phyloP scores from a whole-genome alignment of 2,113 vertebrate genomes.

The Hippopotamus amphibius region DNA sequence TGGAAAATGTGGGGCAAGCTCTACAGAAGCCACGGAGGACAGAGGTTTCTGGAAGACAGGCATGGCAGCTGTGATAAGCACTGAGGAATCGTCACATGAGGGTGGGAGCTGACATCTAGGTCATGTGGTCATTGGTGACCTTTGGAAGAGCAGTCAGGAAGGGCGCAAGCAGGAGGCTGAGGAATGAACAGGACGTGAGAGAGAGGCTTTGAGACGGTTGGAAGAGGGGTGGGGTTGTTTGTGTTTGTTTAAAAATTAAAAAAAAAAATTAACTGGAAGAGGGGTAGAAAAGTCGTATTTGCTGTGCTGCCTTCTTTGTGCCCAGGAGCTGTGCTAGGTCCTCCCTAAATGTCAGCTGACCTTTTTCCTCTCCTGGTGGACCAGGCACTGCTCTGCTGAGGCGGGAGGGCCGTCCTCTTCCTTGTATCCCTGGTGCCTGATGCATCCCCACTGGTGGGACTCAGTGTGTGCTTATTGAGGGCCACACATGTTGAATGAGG shows the following conservation, averaged over 20 bases:
- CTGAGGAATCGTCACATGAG: fast-evolving
- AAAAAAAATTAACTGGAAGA: not conserved
- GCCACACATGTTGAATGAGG: fast-evolving
- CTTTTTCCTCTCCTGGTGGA: not conserved
- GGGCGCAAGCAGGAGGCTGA: not conserved
- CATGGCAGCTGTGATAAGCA: fast-evolving
- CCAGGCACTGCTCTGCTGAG: not conserved
- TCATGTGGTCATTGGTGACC: not conserved
- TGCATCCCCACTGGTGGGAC: not conserved
- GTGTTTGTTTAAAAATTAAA: not conserved
- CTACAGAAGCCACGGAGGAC: not conserved
- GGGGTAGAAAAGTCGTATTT: not conserved
- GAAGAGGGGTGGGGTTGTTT: not conserved
- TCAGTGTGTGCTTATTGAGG: not conserved
- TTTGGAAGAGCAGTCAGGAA: not conserved
- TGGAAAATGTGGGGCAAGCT: not conserved
- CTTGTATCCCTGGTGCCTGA: not conserved
- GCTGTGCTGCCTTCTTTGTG: not conserved
- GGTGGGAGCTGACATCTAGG: not conserved
- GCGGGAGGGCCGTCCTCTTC: not conserved
- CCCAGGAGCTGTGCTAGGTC: not conserved
- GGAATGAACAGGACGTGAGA: too few species aligned
- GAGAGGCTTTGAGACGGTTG: not conserved
- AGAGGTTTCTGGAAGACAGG: not conserved
- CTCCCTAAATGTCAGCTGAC: not conserved